Evolutionary conservation across 1,140 invertebrate genomes (phyloP), one percentile per base, ranked within the genome.

Genomic region (Globodera rostochiensis): DNA sequence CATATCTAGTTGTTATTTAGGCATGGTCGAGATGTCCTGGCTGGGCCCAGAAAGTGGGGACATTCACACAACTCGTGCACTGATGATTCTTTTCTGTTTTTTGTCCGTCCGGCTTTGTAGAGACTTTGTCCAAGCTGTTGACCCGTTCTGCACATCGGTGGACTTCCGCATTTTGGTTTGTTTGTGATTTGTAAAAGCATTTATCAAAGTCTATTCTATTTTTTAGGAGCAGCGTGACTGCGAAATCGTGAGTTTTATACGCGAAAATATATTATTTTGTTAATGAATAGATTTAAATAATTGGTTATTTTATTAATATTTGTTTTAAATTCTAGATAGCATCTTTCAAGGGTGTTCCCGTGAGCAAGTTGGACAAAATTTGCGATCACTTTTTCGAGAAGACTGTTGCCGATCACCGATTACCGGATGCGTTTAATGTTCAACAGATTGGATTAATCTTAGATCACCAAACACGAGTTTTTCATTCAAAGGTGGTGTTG

Each of bases 81-180:
- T 83, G 19, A n/a, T 50, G 25, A 25, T 83, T n/a, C 73, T 84
- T 2, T 85, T 67, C 60, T 73, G 73, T 15, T 77, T 96, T 91
- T 90, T 97, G n/a, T n/a, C n/a, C n/a, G n/a, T n/a, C n/a, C n/a
- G n/a, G n/a, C n/a, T n/a, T n/a, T n/a, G n/a, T n/a, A n/a, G 46
- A 94, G 93, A 93, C 82, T 95, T 96, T 91, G 94, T 96, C 5
- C 95, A 96, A 91, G 93, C 93, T 36, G 92, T 93, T 64, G 94
- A 96, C 87, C 94, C 95, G 0, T 93, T 93, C 85, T 94, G 94
- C 67, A 95, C 94, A 87, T 92, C 93, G 87, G 94, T 94, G 90
- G 91, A 90, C 90, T 74, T 75, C 84, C 90, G 73, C 11, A 57
- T 83, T n/a, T n/a, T 71, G 64, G 57, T 64, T 3, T 1, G 57